Evolutionary conservation across 2,113 vertebrate species (phyloP).

Genomic region (Podilymbus podiceps): DNA sequence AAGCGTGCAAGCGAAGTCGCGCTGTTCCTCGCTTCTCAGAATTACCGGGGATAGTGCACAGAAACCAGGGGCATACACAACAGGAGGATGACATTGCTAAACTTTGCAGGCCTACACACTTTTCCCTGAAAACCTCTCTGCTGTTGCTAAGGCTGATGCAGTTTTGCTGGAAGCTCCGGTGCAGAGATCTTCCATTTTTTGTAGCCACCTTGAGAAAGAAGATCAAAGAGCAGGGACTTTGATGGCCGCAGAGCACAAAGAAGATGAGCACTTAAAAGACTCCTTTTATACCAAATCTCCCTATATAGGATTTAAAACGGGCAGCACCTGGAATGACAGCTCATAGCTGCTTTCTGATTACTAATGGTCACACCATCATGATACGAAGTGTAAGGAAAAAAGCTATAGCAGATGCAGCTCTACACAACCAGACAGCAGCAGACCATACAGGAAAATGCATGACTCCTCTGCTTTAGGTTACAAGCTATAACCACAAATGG

Average conservation of each 20-base stretch:
- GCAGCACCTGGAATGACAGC: background rate
- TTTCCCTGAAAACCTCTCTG: background rate
- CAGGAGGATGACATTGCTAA: background rate
- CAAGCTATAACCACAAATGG: background rate
- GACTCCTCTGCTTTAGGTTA: background rate
- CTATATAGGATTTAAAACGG: background rate
- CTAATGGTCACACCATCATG: background rate
- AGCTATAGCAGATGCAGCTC: background rate
- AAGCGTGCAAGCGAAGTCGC: accelerated
- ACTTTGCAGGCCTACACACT: background rate
- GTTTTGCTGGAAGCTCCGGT: background rate
- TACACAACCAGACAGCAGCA: background rate
- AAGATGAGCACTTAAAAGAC: background rate
- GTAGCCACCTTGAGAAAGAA: background rate
- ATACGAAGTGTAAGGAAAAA: background rate
- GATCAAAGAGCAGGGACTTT: background rate
- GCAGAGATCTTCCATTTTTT: background rate
- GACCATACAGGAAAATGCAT: background rate
- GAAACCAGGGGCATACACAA: background rate
- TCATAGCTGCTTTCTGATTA: background rate
- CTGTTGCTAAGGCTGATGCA: background rate
- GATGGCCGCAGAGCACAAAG: background rate
- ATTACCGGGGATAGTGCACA: background rate
- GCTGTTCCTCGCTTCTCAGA: background rate
- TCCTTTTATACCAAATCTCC: background rate